Percentiles rank a stretch among this genome's conserved stretches.
These are phyloP conservation scores for Mythimna pallens DNA, from an alignment of 2,888 invertebrate genomes.

Conservation along the genomic window DNA sequence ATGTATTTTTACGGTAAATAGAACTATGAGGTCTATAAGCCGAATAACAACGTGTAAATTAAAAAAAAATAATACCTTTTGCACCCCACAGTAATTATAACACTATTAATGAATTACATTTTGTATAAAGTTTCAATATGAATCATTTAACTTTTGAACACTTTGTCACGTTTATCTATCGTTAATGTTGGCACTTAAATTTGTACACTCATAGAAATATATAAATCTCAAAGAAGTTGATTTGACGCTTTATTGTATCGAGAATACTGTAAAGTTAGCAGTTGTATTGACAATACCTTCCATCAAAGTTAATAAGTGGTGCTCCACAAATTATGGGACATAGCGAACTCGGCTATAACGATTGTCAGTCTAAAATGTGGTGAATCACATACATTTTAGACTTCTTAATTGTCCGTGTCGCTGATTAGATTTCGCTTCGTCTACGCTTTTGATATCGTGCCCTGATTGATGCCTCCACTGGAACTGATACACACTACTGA, in stretches of 20 bases:
- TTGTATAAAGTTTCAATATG: constrained; percentile 46
- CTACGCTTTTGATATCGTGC: not conserved
- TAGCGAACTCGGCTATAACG: not conserved
- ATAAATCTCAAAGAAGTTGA: constrained; percentile 48
- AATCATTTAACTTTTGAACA: constrained; percentile 12
- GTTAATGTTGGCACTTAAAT: constrained; percentile 47
- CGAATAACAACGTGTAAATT: constrained; percentile 7
- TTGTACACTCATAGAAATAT: constrained; percentile 46
- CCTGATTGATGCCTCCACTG: not conserved
- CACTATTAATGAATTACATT: constrained; percentile 17
- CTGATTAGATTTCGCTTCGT: not conserved
- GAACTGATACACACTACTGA: not conserved
- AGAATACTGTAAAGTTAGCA: constrained; percentile 28
- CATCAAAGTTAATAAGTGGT: not conserved
- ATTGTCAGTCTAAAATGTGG: not conserved
- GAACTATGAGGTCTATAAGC: constrained; percentile 54
- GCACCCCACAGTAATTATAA: constrained; percentile 23
- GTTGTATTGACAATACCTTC: constrained; percentile 32
- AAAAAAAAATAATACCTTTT: constrained; percentile 1
- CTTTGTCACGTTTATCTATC: constrained; percentile 52
- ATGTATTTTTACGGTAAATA: constrained; percentile 44
- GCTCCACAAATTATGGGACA: not conserved
- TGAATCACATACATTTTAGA: not conserved
- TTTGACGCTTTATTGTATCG: constrained; percentile 40
- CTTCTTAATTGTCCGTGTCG: not conserved